Evolutionary conservation across 2,113 vertebrate species (phyloP), one percentile per base, ranked within the genome.

Genomic region (Steatornis caripensis): DNA sequence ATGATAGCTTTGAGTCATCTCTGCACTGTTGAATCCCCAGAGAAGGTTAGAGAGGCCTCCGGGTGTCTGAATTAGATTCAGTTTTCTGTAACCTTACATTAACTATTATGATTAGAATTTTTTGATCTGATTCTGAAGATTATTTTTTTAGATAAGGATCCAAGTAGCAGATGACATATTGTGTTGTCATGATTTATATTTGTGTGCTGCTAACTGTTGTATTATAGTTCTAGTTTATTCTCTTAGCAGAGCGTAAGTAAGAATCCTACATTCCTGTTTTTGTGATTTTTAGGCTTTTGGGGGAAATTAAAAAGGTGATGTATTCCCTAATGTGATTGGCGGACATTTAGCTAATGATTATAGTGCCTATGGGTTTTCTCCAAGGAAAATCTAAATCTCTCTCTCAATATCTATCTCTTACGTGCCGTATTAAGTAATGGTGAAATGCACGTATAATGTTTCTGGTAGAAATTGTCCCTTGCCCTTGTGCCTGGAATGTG

Each of bases 271-370:
- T 51, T 74, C 10, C 51, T 66, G 5, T 48, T 92, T 95, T 51
- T 60, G 68, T 84, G 37, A 36, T 27, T 82, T 90, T 92, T 46
- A 54, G 61, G 41, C 20, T 88, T 95, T 93, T 89, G 16, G 15
- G 13, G 37, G 45, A 90, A 90, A 66, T 77, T 12, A 76, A 55
- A 86, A 81, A 11, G 15, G 20, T 81, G 41, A 68, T 78, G 15
- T 37, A 75, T 60, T 89, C 65, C 74, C 57, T 84, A 17, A 60
- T 57, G 77, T 14, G 51, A 43, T 9, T 79, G 29, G 26, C 85
- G n/a, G 49, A 36, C 58, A 58, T 90, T 91, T 90, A 80, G 77
- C 81, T 95, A 86, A 93, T 90, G 61, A 86, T 96, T 75, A 54
- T 62, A 62, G 36, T 75, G 64, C 76, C 60, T 84, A 1, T 27